Conservation (phyloP, 2,888 invertebrate genomes). For the Polymixis flavicincta region DNA sequence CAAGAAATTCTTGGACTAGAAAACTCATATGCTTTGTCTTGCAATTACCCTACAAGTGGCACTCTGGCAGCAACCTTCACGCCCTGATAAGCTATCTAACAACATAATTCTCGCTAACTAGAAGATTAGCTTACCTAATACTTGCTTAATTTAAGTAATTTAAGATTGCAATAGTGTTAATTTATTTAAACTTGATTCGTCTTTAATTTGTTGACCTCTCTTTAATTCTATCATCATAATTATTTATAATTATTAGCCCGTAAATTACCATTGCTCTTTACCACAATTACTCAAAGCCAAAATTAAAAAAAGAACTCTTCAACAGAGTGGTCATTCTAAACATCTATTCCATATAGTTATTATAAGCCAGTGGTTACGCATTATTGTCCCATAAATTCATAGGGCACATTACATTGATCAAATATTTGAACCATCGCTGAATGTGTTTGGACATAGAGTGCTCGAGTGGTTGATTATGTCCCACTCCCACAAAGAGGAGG, state of each 20-base stretch:
- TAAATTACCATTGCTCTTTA: background rate
- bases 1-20: conserved; percentile 25
- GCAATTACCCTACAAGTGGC: conserved; percentile 36
- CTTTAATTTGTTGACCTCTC: conserved; percentile 41
- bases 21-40: conserved; percentile 21
- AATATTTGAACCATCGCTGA: background rate
- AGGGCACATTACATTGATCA: background rate
- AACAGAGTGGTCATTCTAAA: background rate
- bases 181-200: conserved; percentile 33
- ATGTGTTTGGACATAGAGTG: background rate
- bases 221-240: conserved; percentile 10
- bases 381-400: background rate
- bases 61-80: conserved; percentile 59
- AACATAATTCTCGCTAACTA: conserved; percentile 52
- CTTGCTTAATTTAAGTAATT: conserved; percentile 30
- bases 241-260: conserved; percentile 5
- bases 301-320: background rate
- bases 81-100: conserved; percentile 64
- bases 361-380: too few species aligned
- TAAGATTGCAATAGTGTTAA: conserved; percentile 25
- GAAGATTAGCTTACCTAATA: conserved; percentile 54
- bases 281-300: background rate
- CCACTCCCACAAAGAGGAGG: too few species aligned
- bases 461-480: too few species aligned
- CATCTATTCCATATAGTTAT: too few species aligned